Evolutionary conservation across 2,113 vertebrate genomes (phyloP).

Genomic region (Prolemur simus): DNA sequence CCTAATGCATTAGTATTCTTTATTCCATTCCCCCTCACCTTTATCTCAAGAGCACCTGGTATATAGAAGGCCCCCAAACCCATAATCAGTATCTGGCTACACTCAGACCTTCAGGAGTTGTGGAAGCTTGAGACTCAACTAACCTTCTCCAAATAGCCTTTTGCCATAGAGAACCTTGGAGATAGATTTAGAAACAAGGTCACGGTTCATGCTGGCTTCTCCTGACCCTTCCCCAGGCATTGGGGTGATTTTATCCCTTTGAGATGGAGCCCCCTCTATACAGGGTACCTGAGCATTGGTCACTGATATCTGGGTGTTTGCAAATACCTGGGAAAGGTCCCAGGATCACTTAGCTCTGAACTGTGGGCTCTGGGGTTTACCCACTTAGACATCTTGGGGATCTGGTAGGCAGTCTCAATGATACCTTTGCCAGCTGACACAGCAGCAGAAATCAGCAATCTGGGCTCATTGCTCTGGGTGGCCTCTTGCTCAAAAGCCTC

Average conservation of each 20-base stretch:
- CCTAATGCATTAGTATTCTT: not conserved
- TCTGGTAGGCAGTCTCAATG: slow-evolving; percentile 83
- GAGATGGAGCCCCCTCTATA: not conserved
- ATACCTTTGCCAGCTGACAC: slow-evolving; percentile 80
- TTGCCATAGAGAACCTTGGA: not conserved
- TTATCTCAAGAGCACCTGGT: not conserved
- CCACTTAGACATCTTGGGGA: slow-evolving; percentile 78
- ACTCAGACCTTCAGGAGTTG: not conserved
- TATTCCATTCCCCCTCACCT: not conserved
- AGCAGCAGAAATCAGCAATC: slow-evolving; percentile 84
- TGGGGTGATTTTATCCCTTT: not conserved
- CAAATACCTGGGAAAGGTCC: not conserved
- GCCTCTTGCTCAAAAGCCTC: slow-evolving; percentile 84
- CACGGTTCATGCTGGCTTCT: not conserved
- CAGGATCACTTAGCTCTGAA: not conserved
- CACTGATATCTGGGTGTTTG: not conserved
- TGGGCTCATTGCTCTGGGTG: slow-evolving; percentile 78
- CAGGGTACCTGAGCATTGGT: not conserved
- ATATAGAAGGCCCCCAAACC: not conserved
- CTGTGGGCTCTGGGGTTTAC: not conserved
- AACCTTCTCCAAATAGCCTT: not conserved
- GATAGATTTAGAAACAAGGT: not conserved
- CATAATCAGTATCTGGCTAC: not conserved
- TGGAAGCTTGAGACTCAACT: not conserved
- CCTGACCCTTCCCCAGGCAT: not conserved